Evolutionary conservation across 2,113 vertebrate species (phyloP).

Genomic region (Gallinago jamesoni): DNA sequence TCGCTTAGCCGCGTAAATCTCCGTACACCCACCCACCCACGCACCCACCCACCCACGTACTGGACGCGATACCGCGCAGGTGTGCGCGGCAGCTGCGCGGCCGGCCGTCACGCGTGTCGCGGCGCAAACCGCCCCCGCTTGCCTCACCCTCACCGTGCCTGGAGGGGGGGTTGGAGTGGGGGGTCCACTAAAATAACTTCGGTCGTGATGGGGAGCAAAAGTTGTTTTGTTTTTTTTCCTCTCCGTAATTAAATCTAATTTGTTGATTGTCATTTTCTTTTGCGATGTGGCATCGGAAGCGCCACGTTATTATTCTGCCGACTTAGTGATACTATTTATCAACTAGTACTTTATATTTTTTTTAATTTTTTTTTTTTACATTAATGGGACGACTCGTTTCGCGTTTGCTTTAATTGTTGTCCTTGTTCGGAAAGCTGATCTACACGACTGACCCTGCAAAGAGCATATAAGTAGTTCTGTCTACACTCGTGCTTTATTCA

Average conservation of each 20-base stretch:
- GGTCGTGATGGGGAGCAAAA: conserved; percentile 14
- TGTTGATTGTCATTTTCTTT: conserved; percentile 62
- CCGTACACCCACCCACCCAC: not conserved
- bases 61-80: not conserved
- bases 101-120: no score
- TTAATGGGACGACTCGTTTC: conserved; percentile 50
- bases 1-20: not conserved
- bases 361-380: not conserved
- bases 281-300: conserved; percentile 30
- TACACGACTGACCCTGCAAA: conserved; percentile 2
- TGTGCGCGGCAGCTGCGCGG: not conserved
- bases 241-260: conserved; percentile 62
- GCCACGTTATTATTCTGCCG: conserved; percentile 56
- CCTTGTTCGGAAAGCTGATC: conserved; percentile 18
- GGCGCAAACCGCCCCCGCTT: no score
- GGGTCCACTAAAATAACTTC: not conserved
- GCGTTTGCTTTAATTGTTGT: conserved; percentile 59
- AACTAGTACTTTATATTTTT: conserved; percentile 49
- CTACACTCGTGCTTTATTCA: not conserved
- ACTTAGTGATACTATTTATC: conserved; percentile 70
- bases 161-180: no score
- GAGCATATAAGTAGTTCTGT: not conserved
- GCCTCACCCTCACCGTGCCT: no score
- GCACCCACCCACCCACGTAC: not conserved
- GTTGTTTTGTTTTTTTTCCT: not conserved